Conservation (phyloP, 2,797 vertebrate species). For the Helostoma temminkii region DNA sequence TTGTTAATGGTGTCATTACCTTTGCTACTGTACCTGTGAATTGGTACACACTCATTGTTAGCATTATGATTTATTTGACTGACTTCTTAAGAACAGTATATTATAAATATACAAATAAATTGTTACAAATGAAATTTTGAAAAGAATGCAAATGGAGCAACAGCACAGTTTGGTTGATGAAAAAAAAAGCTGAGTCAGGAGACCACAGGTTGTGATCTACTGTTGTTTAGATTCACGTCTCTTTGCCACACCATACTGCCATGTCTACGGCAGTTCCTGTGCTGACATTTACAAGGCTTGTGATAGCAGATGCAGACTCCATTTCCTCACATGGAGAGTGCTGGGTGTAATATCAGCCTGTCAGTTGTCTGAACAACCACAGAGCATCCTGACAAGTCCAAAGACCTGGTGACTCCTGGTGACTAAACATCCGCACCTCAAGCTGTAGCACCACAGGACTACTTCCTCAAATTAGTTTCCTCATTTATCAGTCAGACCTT, state of each 20-base stretch:
- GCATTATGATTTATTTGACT: conserved; percentile 59
- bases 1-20: conserved; percentile 62
- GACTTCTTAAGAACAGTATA: conserved; percentile 25
- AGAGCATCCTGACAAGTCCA: conserved; percentile 46
- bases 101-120: too few relatives aligned
- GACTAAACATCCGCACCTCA: conserved; percentile 57
- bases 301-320: conserved; percentile 59
- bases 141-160: conserved; percentile 24
- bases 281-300: conserved; percentile 72
- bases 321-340: conserved; percentile 36
- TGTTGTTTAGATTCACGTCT: conserved; percentile 66
- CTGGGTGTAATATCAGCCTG: conserved; percentile 43
- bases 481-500: conserved; percentile 70
- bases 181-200: conserved; percentile 13
- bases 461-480: conserved; percentile 70
- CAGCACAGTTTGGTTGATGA: conserved; percentile 1
- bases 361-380: conserved; percentile 31
- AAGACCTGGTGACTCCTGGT: conserved; percentile 34
- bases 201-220: conserved; percentile 50
- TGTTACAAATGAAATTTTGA: conserved; percentile 44
- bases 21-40: conserved; percentile 57
- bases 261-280: conserved; percentile 54
- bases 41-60: conserved; percentile 33
- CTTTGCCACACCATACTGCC: conserved; percentile 33
- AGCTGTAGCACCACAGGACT: conserved; percentile 55